Evolutionary conservation across 2,888 invertebrate genomes (phyloP).

Genomic region (Allolobophora icterica): DNA sequence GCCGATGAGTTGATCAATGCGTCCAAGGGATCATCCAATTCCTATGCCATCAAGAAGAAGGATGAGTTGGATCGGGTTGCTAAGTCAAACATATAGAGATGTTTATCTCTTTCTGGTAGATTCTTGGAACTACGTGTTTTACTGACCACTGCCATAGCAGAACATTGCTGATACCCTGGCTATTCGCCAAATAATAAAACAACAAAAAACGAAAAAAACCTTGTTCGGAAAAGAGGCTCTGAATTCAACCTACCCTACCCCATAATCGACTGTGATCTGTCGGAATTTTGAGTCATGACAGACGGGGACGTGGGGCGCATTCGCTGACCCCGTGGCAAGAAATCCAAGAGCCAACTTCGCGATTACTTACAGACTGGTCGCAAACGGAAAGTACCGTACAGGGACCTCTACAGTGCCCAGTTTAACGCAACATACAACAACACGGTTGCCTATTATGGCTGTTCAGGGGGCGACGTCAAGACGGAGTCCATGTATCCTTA

Average conservation of each 20-base stretch:
- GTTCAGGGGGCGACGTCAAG: constrained; percentile 55
- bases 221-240: constrained; percentile 96
- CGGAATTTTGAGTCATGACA: constrained; percentile 58
- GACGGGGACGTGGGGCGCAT: constrained; percentile 50
- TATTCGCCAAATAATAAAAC: too few relatives aligned
- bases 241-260: constrained; percentile 98
- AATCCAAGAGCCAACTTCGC: constrained; percentile 90
- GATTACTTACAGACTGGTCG: constrained; percentile 92
- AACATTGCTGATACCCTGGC: too few relatives aligned
- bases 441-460: constrained; percentile 23
- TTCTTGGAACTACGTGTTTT: too few relatives aligned
- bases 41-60: too few relatives aligned
- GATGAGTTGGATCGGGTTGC: too few relatives aligned
- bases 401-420: neutral
- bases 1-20: too few relatives aligned
- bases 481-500: constrained; percentile 59
- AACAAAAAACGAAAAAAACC: too few relatives aligned
- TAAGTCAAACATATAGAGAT: too few relatives aligned
- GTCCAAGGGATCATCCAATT: too few relatives aligned
- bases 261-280: constrained; percentile 69
- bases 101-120: too few relatives aligned
- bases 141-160: too few relatives aligned
- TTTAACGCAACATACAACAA: constrained; percentile 32
- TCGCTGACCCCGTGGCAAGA: constrained; percentile 75
- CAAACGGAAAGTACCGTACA: constrained; percentile 54